Conservation (phyloP, 2,888 invertebrate genomes). For the Apodemia mormo region DNA sequence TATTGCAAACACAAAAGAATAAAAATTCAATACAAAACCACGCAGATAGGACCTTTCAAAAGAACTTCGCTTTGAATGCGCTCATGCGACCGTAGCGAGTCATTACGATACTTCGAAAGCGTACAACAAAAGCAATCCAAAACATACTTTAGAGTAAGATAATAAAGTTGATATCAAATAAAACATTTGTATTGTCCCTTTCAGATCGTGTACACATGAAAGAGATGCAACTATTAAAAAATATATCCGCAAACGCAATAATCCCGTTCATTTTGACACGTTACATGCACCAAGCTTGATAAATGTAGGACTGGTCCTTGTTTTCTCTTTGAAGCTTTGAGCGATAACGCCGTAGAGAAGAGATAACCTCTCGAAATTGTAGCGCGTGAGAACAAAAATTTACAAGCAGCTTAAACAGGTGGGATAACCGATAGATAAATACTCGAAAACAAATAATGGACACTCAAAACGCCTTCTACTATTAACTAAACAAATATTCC, state of each 20-base stretch:
- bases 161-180: conserved; percentile 57
- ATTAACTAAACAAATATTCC: conserved; percentile 61
- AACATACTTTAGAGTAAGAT: conserved; percentile 57
- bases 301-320: conserved; percentile 65
- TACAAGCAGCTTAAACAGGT: conserved; percentile 52
- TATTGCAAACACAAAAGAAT: conserved; percentile 43
- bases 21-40: conserved; percentile 36
- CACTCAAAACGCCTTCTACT: conserved; percentile 57
- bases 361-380: neutral
- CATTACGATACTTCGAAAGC: conserved; percentile 70
- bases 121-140: conserved; percentile 49
- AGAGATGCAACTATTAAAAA: conserved; percentile 56
- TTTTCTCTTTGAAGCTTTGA: conserved; percentile 46
- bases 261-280: conserved; percentile 71
- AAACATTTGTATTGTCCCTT: conserved; percentile 50
- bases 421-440: conserved; percentile 45
- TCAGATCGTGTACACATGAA: conserved; percentile 50
- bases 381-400: conserved; percentile 58
- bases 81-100: conserved; percentile 79
- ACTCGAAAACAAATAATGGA: conserved; percentile 49
- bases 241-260: conserved; percentile 64
- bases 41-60: conserved; percentile 52
- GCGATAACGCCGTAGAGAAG: conserved; percentile 58
- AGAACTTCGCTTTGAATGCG: conserved; percentile 63
- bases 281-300: conserved; percentile 70